phyloP scores from a whole-genome alignment of 2,888 invertebrate genomes.

The Aphodius sticticus region DNA sequence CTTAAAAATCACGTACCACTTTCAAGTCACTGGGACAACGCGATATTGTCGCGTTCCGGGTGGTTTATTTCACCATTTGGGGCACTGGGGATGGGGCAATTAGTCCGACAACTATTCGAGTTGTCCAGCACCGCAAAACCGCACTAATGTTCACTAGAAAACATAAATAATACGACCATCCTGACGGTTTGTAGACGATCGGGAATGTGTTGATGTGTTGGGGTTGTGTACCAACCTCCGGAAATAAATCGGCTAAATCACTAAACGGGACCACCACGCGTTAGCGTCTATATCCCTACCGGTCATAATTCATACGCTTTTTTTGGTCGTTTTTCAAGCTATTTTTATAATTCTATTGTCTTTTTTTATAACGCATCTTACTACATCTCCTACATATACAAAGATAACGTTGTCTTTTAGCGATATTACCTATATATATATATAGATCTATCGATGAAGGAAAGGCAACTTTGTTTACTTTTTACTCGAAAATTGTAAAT shows the following conservation, averaged over 20 bases:
- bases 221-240: neutral
- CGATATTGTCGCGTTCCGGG: constrained; percentile 25
- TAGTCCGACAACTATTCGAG: neutral
- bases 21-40: neutral
- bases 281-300: neutral
- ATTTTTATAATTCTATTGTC: too few species aligned
- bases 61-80: neutral
- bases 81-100: neutral
- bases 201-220: neutral
- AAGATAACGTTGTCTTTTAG: too few species aligned
- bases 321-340: too few species aligned
- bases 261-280: neutral
- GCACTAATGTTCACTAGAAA: constrained; percentile 24
- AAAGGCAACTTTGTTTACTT: too few species aligned
- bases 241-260: neutral
- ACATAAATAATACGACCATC: constrained; percentile 35
- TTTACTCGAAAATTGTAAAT: too few species aligned
- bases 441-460: too few species aligned
- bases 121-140: neutral
- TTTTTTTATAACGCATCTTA: too few species aligned
- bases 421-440: too few species aligned
- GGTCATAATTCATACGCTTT: too few species aligned
- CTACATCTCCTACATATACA: too few species aligned
- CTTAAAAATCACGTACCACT: constrained; percentile 46
- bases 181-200: neutral